A percentile compares a stretch with the other conserved stretches of the same genome.
Conservation (phyloP, 1,140 invertebrate genomes). For the Vanessa tameamea region DNA sequence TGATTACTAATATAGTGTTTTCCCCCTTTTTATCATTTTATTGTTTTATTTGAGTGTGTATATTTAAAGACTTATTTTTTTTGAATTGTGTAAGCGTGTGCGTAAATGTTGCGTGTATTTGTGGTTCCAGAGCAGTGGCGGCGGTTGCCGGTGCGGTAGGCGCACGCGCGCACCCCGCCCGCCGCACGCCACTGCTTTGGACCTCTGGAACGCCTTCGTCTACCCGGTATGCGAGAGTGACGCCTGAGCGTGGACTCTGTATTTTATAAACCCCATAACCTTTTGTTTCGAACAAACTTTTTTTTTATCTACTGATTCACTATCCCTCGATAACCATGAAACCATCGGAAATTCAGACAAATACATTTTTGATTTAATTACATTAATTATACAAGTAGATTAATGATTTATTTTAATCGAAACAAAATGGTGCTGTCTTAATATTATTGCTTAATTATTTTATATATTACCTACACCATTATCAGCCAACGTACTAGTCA, state of each 20-base stretch:
- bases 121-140: slow-evolving; percentile 82
- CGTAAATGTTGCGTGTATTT: slow-evolving; percentile 73
- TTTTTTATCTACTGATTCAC: slow-evolving; percentile 4
- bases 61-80: slow-evolving; percentile 12
- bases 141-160: slow-evolving; percentile 79
- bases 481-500: slow-evolving; percentile 1
- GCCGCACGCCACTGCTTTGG: slow-evolving; percentile 82
- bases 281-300: slow-evolving; percentile 37
- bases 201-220: slow-evolving; percentile 81
- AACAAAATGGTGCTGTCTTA: slow-evolving; percentile 34
- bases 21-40: slow-evolving; percentile 7
- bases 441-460: slow-evolving; percentile 2
- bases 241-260: slow-evolving; percentile 64
- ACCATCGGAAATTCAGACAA: background rate
- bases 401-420: slow-evolving; percentile 23
- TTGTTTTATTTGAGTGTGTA: slow-evolving; percentile 20
- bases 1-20: background rate
- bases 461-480: background rate
- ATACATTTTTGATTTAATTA: background rate
- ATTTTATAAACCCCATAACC: slow-evolving; percentile 25
- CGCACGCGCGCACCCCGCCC: slow-evolving; percentile 75
- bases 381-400: background rate
- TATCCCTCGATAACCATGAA: background rate
- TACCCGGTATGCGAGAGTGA: slow-evolving; percentile 79
- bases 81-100: slow-evolving; percentile 50